Percentiles rank a stretch among this genome's conserved stretches.
Conservation (phyloP, 1,140 invertebrate species). For the Geopemphigus sp. region DNA sequence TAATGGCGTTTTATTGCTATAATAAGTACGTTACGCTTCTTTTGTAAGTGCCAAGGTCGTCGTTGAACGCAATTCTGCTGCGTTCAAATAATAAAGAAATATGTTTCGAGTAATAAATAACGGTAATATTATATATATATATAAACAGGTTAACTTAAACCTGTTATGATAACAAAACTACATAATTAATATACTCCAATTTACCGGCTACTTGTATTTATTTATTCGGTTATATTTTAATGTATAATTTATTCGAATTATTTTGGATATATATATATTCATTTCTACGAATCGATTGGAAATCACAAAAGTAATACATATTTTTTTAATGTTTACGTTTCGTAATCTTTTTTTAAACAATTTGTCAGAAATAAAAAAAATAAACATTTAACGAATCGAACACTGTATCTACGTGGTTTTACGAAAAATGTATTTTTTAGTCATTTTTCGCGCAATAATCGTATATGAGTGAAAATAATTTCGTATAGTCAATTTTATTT, state of each 20-base stretch:
- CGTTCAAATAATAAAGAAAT: not conserved
- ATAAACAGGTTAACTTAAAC: not conserved
- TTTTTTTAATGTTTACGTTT: no score
- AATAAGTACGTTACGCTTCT: not conserved
- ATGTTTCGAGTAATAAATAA: not conserved
- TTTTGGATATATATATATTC: no score
- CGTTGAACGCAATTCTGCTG: not conserved
- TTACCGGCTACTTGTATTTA: not conserved
- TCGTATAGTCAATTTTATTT: no score
- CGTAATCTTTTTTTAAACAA: no score
- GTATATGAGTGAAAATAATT: no score
- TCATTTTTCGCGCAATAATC: no score
- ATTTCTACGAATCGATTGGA: not conserved
- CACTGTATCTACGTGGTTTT: no score
- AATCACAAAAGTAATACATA: not conserved
- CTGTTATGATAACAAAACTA: not conserved
- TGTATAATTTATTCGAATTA: no score
- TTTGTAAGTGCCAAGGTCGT: slow-evolving; percentile 1
- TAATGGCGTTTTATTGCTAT: not conserved
- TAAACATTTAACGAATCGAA: no score
- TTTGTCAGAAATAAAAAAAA: no score
- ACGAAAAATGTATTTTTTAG: no score
- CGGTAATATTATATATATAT: not conserved
- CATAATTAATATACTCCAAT: not conserved
- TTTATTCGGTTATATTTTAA: not conserved